phyloP scores from a whole-genome alignment of 1,140 invertebrate genomes.

The Arctopsyche grandis region DNA sequence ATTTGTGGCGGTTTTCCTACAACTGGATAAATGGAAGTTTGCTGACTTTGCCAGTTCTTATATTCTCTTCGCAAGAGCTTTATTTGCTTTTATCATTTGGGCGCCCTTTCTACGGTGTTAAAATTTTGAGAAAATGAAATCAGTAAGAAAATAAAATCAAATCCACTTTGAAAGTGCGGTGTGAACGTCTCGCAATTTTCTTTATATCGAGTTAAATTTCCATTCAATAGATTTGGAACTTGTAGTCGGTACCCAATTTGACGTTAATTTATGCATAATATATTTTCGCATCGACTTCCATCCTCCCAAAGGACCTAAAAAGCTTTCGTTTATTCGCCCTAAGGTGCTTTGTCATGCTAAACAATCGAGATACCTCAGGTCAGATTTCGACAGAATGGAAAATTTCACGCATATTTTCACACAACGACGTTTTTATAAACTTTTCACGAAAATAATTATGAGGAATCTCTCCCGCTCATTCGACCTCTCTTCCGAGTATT shows the following conservation, averaged over 20 bases:
- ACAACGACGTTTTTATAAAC: background rate
- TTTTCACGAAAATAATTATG: background rate
- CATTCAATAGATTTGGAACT: background rate
- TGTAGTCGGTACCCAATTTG: background rate
- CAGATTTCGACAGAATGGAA: conserved; percentile 15
- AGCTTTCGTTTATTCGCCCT: background rate
- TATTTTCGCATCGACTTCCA: background rate
- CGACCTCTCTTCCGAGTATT: too few relatives aligned
- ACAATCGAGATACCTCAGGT: conserved; percentile 16
- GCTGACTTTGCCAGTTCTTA: background rate
- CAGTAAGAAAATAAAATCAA: too few relatives aligned
- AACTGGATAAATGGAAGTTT: conserved; percentile 15
- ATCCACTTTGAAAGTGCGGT: too few relatives aligned
- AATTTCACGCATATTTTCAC: conserved; percentile 19
- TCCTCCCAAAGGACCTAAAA: background rate
- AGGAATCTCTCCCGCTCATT: too few relatives aligned
- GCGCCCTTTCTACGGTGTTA: background rate
- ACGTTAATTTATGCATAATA: background rate
- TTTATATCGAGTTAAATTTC: conserved; percentile 1
- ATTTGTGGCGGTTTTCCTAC: conserved; percentile 9
- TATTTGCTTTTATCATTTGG: conserved; percentile 8
- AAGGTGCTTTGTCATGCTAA: background rate
- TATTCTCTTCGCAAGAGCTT: background rate
- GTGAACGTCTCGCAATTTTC: background rate
- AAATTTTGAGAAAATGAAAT: too few relatives aligned